Percentiles rank a stretch among this genome's conserved stretches.
Evolutionary conservation across 1,140 invertebrate genomes (phyloP).

Genomic region (Pectinophora gossypiella): DNA sequence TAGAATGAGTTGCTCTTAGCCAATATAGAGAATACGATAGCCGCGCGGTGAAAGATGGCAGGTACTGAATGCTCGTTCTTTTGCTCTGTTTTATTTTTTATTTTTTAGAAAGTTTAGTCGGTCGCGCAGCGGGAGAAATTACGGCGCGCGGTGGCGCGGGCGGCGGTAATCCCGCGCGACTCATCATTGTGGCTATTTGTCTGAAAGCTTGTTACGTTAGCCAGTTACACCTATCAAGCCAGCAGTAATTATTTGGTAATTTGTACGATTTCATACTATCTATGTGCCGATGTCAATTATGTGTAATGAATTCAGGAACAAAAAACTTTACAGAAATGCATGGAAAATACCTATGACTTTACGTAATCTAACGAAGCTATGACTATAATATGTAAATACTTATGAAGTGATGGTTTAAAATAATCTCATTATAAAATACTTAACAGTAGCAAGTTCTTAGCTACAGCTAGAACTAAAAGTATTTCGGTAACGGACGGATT

Average conservation of each 20-base stretch:
- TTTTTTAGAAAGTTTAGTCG: slow-evolving; percentile 73
- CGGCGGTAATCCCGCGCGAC: slow-evolving; percentile 52
- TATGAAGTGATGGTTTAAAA: slow-evolving; percentile 49
- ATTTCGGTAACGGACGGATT: slow-evolving; percentile 72
- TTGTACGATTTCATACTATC: neutral
- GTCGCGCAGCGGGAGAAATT: slow-evolving; percentile 66
- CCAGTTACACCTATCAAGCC: neutral
- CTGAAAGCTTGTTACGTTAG: slow-evolving; percentile 34
- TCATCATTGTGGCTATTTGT: slow-evolving; percentile 58
- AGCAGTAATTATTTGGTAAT: neutral
- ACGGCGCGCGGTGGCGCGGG: slow-evolving; percentile 39
- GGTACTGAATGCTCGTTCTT: slow-evolving; percentile 62
- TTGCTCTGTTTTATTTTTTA: slow-evolving; percentile 62
- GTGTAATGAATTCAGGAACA: slow-evolving; percentile 18
- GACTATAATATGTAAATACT: slow-evolving; percentile 52
- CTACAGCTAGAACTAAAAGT: slow-evolving; percentile 57
- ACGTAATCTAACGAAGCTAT: slow-evolving; percentile 32
- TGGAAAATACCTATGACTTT: slow-evolving; percentile 27
- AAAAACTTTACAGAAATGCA: slow-evolving; percentile 24
- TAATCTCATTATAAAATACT: slow-evolving; percentile 52
- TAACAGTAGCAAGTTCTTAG: slow-evolving; percentile 54
- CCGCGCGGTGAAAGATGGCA: slow-evolving; percentile 69
- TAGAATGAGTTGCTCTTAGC: slow-evolving; percentile 20
- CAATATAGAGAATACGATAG: slow-evolving; percentile 49
- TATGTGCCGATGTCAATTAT: neutral